phyloP scores from a whole-genome alignment of 2,113 vertebrate genomes.

The Pedetes capensis region DNA sequence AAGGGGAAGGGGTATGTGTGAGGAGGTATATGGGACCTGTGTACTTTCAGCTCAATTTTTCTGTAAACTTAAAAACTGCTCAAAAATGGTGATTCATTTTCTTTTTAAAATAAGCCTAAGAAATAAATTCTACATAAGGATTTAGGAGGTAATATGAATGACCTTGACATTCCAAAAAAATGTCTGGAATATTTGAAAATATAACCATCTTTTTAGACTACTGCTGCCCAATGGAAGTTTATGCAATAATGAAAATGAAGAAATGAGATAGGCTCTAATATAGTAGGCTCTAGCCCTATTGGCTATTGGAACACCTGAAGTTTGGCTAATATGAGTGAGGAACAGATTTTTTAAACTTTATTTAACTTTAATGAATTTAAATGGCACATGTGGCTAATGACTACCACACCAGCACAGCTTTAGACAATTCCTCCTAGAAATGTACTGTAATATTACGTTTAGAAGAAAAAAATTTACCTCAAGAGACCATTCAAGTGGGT shows the following conservation, averaged over 20 bases:
- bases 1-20: neutral
- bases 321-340: neutral
- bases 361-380: conserved; percentile 31
- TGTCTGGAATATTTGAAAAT: neutral
- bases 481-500: conserved; percentile 21
- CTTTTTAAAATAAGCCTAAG: neutral
- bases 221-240: neutral
- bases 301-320: neutral
- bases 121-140: conserved; percentile 26
- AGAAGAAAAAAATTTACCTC: conserved; percentile 32
- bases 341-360: neutral
- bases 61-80: conserved; percentile 20
- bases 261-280: conserved; percentile 4
- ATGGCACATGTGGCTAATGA: neutral
- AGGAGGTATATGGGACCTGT: neutral
- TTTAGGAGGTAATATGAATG: conserved; percentile 3
- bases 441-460: conserved; percentile 20
- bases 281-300: neutral
- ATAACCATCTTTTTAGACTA: neutral
- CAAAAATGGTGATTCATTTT: neutral
- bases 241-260: neutral
- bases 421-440: conserved; percentile 34
- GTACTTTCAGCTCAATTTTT: neutral
- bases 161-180: neutral
- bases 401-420: conserved; percentile 10